Base-by-base conservation (phyloP, 1,140 invertebrate species). In the Oedothorax gibbosus region DNA sequence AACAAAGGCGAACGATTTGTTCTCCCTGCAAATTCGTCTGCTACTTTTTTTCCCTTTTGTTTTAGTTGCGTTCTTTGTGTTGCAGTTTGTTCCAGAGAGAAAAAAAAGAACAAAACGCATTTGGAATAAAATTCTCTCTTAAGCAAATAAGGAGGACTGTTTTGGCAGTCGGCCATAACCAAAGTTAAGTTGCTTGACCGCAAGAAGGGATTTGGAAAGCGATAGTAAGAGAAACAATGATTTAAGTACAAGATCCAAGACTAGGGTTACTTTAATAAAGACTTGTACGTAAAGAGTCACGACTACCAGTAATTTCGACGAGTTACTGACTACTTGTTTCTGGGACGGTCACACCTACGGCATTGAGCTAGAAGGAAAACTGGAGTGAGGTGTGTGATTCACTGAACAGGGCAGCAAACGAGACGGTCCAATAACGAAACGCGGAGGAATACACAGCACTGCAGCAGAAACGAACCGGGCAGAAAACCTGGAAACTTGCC, bases 1-100 rank as follows among this genome's bases (percentile, higher is more conserved):
- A 82, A 82, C 80, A 82, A 82, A 82, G 72, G 68, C 57, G 20
- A 73, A 50, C 65, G 68, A 82, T 82, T 79, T 82, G 77, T 79
- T 14, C 54, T 35, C 20, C 35, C 62, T 51, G 35, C 35, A 35
- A 35, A 35, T 79, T 79, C 51, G 51, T 54, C 51, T 15, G 62
- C 62, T 21, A 35, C 56, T n/a, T 35, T 53, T 82, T 82, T 53
- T 62, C 11, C 66, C n/a, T 77, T 64, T 50, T 75, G 15, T 18
- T 71, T 14, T 10, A 35, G 35, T 35, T 35, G 35, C 35, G 35
- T 35, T 71, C 68, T 71, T 71, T 50, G 10, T 57, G 72, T 51
- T 14, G 12, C 51, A 2, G 53, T 51, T 15, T 49, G 57, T 8
- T 14, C 14, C 53, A 75, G 18, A 21, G 35, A 50, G 53, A 71